Conservation (phyloP, 2,797 vertebrate species). For the Diplodus puntazzo region DNA sequence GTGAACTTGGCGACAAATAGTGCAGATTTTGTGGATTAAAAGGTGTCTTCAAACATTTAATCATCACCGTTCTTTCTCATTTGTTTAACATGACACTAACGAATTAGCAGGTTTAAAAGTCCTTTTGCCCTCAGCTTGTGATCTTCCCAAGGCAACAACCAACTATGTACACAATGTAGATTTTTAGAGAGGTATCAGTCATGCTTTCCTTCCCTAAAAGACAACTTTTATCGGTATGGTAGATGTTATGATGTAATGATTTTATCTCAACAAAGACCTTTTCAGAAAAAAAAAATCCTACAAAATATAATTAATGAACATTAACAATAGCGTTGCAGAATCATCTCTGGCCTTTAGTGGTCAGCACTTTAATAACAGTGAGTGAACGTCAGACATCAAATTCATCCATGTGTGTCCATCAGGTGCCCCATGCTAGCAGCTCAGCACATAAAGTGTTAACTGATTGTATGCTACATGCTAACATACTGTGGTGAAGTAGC, state of each 20-base stretch:
- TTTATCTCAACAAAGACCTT: not conserved
- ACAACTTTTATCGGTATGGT: not conserved
- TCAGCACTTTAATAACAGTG: not conserved
- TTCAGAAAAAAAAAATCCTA: not conserved
- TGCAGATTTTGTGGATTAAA: not conserved
- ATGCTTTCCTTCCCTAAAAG: not conserved
- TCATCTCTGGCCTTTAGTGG: not conserved
- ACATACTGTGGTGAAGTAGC: not conserved
- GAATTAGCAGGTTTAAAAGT: not conserved
- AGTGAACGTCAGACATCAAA: conserved; percentile 17
- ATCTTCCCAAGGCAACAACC: conserved; percentile 11
- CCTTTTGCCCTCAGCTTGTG: too few species aligned
- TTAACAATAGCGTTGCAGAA: too few species aligned
- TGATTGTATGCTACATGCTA: not conserved
- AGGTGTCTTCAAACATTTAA: not conserved
- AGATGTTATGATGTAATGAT: not conserved
- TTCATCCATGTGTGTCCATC: conserved; percentile 39
- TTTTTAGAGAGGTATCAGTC: not conserved
- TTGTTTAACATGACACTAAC: not conserved
- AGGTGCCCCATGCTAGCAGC: conserved; percentile 22
- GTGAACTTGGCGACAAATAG: not conserved
- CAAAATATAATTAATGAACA: not conserved
- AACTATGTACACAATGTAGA: not conserved
- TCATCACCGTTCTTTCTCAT: not conserved
- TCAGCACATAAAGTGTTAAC: not conserved